Conservation (phyloP, 2,888 invertebrate species). For the Drosophila paramelanica region DNA sequence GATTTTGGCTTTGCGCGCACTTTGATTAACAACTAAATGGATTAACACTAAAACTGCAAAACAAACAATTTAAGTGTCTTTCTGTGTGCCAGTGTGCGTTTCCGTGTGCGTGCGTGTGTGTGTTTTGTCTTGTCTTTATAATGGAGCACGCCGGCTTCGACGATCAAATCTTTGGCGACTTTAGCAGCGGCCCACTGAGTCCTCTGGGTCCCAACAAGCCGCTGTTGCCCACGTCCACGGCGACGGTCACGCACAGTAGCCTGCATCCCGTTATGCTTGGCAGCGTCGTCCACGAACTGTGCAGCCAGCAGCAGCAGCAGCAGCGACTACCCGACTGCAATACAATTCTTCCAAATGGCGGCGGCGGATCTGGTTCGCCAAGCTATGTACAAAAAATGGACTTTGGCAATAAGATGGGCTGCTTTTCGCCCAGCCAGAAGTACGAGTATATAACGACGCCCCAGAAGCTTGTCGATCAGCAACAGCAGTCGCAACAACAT, state of each 20-base stretch:
- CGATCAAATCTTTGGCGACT: constrained; percentile 92
- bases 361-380: constrained; percentile 78
- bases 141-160: constrained; percentile 91
- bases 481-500: constrained; percentile 68
- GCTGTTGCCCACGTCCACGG: constrained; percentile 85
- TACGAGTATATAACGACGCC: constrained; percentile 83
- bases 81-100: constrained; percentile 14
- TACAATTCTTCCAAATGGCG: constrained; percentile 81
- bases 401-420: constrained; percentile 83
- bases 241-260: constrained; percentile 67
- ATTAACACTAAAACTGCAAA: constrained; percentile 82
- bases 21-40: constrained; percentile 73
- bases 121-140: constrained; percentile 18
- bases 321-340: constrained; percentile 85
- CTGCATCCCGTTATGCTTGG: constrained; percentile 89
- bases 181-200: constrained; percentile 87
- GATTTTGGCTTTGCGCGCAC: constrained; percentile 62
- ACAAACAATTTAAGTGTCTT: constrained; percentile 6
- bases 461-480: constrained; percentile 80
- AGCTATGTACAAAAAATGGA: constrained; percentile 84
- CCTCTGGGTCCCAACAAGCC: constrained; percentile 84
- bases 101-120: constrained; percentile 10
- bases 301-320: constrained; percentile 69
- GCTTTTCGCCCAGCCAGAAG: constrained; percentile 85
- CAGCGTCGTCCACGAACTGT: constrained; percentile 78